These are phyloP conservation scores for Thripadectes ignobilis DNA, from an alignment of 2,797 vertebrate species.

Conservation along the genomic window DNA sequence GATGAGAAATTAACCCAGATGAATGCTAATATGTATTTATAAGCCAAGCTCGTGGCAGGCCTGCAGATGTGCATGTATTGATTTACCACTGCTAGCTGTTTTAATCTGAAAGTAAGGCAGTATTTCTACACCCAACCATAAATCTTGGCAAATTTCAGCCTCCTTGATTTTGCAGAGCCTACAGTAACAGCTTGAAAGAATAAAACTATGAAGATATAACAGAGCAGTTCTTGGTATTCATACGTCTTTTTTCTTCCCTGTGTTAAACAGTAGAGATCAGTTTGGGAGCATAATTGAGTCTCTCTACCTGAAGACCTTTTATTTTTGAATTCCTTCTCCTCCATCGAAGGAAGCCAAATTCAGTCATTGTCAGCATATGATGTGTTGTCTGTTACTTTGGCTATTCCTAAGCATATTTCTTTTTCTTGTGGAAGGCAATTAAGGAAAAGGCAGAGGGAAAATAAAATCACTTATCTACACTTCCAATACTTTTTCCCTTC, in stretches of 20 bases:
- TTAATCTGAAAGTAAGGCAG: constrained; percentile 23
- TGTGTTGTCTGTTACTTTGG: neutral
- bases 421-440: neutral
- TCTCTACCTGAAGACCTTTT: neutral
- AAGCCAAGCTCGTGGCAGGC: neutral
- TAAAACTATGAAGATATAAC: constrained; percentile 8
- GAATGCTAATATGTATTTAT: constrained; percentile 5
- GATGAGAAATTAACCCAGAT: constrained; percentile 31
- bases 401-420: neutral
- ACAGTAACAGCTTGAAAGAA: constrained; percentile 10
- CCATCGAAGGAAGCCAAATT: neutral
- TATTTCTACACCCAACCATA: constrained; percentile 23
- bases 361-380: neutral
- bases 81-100: constrained; percentile 42
- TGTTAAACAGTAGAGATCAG: neutral
- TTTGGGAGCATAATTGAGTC: neutral
- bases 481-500: neutral
- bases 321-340: neutral
- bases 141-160: constrained; percentile 48
- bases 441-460: constrained; percentile 1
- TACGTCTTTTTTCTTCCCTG: neutral
- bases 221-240: constrained; percentile 5
- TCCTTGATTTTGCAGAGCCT: constrained; percentile 31
- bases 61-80: neutral
- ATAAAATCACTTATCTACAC: neutral